A percentile compares a stretch with the other conserved stretches of the same genome.
Evolutionary conservation across 92 coral and sea anemone species (phyloP).

Genomic region (Heteractis magnifica): DNA sequence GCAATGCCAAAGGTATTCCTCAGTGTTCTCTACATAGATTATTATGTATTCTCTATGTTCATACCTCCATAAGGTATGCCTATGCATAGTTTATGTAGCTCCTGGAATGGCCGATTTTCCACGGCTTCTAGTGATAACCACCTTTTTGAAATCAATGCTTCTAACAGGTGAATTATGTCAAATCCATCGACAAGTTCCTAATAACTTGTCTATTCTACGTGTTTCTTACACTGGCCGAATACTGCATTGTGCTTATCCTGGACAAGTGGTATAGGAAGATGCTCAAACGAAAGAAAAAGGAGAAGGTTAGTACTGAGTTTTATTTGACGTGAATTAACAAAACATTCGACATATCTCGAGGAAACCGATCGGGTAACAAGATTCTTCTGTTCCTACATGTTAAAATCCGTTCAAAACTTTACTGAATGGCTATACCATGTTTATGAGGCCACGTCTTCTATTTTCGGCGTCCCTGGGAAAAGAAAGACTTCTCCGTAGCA

Average conservation of each 20-base stretch:
- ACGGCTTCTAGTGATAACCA: no score
- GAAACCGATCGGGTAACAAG: not conserved
- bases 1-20: constrained; percentile 52
- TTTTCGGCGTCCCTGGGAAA: no score
- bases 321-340: not conserved
- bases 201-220: constrained; percentile 88
- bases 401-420: no score
- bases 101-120: no score
- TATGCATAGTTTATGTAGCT: no score
- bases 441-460: no score
- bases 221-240: constrained; percentile 77
- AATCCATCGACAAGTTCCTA: constrained; percentile 84
- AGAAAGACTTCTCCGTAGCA: no score
- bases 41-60: no score
- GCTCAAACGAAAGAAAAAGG: not conserved
- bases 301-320: not conserved
- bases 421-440: no score
- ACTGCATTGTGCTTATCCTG: constrained; percentile 62
- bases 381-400: not conserved
- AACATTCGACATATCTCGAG: not conserved
- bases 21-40: no score
- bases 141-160: not conserved
- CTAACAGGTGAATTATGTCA: constrained; percentile 79
- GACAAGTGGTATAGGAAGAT: constrained; percentile 19
- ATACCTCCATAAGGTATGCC: no score